A percentile compares a stretch with the other conserved stretches of the same genome.
Evolutionary conservation across 2,113 vertebrate species (phyloP).

Genomic region (Fulica atra): DNA sequence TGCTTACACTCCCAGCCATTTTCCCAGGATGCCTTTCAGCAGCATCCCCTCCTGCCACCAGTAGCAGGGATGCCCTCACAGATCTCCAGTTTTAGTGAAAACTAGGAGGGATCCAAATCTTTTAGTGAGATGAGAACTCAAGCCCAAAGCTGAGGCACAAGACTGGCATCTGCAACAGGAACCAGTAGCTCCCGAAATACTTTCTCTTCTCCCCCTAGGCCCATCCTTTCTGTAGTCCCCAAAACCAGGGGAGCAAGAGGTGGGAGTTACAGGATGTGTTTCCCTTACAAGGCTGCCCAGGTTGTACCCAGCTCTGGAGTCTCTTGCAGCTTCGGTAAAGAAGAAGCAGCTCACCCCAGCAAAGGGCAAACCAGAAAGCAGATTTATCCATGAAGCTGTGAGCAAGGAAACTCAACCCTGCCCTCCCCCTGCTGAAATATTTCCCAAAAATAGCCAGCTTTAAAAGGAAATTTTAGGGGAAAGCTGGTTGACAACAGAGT

Average conservation of each 20-base stretch:
- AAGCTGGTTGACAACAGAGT: background rate
- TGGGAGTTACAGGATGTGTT: background rate
- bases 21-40: background rate
- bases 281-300: background rate
- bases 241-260: background rate
- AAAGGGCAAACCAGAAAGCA: background rate
- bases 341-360: rapidly evolving
- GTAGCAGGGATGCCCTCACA: background rate
- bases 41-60: background rate
- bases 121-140: background rate
- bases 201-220: background rate
- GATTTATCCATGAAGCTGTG: background rate
- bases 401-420: background rate
- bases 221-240: background rate
- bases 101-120: background rate
- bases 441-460: background rate
- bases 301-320: background rate
- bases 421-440: background rate
- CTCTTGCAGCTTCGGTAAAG: background rate
- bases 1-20: background rate
- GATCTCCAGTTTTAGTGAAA: background rate
- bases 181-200: background rate
- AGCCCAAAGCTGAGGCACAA: background rate
- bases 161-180: background rate
- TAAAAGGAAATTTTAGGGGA: background rate